Base-by-base conservation (phyloP, 2,797 vertebrate genomes). In the Megaceryle alcyon region DNA sequence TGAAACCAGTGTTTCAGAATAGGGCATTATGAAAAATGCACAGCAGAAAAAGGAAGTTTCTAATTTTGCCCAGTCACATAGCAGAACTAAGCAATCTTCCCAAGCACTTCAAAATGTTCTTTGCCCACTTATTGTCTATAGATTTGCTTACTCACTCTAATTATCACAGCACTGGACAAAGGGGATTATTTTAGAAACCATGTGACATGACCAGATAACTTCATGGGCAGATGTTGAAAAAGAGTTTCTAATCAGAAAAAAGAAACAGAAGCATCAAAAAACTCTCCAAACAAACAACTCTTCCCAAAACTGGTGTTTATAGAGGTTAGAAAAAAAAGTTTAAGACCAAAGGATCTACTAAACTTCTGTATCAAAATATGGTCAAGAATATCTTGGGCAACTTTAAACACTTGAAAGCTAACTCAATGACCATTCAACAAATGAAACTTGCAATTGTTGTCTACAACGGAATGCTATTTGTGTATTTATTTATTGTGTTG, bases 121-220 rank as follows among this genome's bases (percentile, higher is more conserved):
- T 71, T 83, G 49, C 69, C 60, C 26, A 77, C 20, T 83, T 83
- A 22, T 2, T 71, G 21, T 31, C 79, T 60, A 25, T 33, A 35
- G 60, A 60, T 76, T 90, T 87, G 71, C 66, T 92, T 84, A 66
- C 25, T 41, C 46, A 46, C 57, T 66, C 59, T 51, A 23, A n/a
- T 66, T 79, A 75, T 82, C 56, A 19, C 0, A 43, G 46, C 13
- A 6, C 29, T 13, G 59, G 35, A 79, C 46, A 82, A 39, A 70
- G 46, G 20, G 31, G 46, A 69, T 79, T 86, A 48, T 72, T 79
- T 33, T 56, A 35, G 86, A 77, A 87, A 43, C 39, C 22, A 15
- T 4, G 17, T 64, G 49, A 90, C 73, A 72, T 75, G 43, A 86
- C 69, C 79, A 82, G 25, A 73, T 31, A 56, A 82, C 29, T 59